phyloP scores from a whole-genome alignment of 2,888 invertebrate genomes.

The Lasioglossum leucozonium region DNA sequence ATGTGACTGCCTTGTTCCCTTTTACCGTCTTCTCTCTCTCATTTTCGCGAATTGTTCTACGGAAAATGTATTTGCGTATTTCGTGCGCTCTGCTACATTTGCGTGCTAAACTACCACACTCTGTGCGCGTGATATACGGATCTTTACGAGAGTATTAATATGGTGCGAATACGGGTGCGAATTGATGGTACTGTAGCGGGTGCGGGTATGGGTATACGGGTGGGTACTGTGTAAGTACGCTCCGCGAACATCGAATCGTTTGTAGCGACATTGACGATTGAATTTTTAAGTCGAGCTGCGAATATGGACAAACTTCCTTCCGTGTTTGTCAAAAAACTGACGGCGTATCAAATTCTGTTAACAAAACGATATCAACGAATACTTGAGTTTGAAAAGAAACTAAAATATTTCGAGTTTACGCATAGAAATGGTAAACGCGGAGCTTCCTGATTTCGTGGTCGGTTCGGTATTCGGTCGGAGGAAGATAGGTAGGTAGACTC shows the following conservation, averaged over 20 bases:
- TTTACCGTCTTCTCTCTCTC: neutral
- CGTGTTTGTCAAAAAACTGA: neutral
- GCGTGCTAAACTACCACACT: neutral
- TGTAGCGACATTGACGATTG: neutral
- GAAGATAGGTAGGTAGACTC: conserved; percentile 27
- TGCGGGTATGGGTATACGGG: too few species aligned
- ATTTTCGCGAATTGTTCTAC: neutral
- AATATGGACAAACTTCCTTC: neutral
- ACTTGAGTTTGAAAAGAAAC: neutral
- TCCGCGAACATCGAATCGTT: neutral
- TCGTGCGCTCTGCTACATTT: neutral
- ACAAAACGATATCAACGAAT: neutral
- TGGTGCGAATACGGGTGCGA: too few species aligned
- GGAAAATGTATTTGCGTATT: neutral
- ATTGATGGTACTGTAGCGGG: too few species aligned
- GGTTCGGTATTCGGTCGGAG: neutral
- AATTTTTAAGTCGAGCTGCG: neutral
- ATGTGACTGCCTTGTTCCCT: neutral
- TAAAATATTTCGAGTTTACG: neutral
- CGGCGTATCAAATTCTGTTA: neutral
- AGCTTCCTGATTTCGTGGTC: conserved; percentile 13
- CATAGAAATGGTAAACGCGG: neutral
- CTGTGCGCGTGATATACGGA: neutral
- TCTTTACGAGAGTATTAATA: neutral
- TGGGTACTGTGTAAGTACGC: too few species aligned